phyloP scores from a whole-genome alignment of 2,113 vertebrate species.

The Aegithalos caudatus region DNA sequence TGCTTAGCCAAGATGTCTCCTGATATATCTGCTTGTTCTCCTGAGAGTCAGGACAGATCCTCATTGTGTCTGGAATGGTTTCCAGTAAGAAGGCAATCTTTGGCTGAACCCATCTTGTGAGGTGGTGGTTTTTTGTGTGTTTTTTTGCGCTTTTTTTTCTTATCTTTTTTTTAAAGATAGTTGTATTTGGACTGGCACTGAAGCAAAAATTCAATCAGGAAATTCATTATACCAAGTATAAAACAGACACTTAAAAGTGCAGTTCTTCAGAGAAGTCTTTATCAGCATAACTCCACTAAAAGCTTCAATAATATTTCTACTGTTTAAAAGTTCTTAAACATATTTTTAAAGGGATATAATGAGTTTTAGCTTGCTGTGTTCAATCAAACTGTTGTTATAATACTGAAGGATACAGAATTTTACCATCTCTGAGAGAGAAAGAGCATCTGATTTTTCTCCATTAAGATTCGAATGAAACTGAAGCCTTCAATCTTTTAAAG shows the following conservation, averaged over 20 bases:
- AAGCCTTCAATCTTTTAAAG: neutral
- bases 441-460: neutral
- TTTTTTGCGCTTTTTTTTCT: too few species aligned
- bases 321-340: neutral
- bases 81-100: neutral
- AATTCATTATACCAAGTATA: neutral
- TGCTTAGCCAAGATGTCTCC: neutral
- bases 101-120: neutral
- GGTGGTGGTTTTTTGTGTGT: too few species aligned
- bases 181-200: neutral
- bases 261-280: neutral
- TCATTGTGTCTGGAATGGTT: neutral
- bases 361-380: neutral
- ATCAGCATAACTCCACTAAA: neutral
- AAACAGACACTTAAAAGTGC: neutral
- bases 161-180: neutral
- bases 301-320: neutral
- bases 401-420: neutral
- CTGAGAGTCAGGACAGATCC: neutral
- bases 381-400: accelerated
- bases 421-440: neutral
- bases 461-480: neutral
- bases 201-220: neutral
- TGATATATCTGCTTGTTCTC: neutral
- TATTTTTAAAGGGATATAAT: neutral